Percentiles rank a stretch among this genome's conserved stretches.
Evolutionary conservation across 1,140 invertebrate species (phyloP).

Genomic region (Reticulitermes speratus): DNA sequence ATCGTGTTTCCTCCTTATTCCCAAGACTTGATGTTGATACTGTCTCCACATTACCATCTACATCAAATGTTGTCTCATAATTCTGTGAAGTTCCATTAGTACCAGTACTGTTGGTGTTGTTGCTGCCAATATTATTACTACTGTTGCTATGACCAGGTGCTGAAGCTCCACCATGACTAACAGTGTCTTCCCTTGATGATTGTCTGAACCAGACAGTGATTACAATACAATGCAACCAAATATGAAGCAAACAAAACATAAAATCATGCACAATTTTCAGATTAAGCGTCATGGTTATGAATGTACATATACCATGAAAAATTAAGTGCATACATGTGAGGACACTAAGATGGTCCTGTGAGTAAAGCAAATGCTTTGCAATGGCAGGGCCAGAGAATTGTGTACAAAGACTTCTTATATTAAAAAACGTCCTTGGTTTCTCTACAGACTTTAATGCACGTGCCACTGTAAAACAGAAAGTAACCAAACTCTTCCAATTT

Average conservation of each 20-base stretch:
- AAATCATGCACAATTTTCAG: background rate
- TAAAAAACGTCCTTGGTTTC: too few relatives aligned
- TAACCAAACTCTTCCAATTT: too few relatives aligned
- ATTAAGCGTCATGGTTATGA: background rate
- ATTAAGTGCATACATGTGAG: too few relatives aligned
- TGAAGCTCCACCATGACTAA: slow-evolving; percentile 21
- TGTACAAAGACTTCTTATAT: too few relatives aligned
- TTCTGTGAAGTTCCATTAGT: slow-evolving; percentile 56
- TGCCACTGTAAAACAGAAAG: too few relatives aligned
- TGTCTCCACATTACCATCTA: slow-evolving; percentile 81
- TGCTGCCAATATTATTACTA: slow-evolving; percentile 21
- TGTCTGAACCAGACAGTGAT: slow-evolving; percentile 31
- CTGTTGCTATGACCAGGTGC: slow-evolving; percentile 6
- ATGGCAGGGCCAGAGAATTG: too few relatives aligned
- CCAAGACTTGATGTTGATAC: slow-evolving; percentile 47
- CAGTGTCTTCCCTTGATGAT: slow-evolving; percentile 32
- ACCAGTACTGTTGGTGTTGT: background rate
- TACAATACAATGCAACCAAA: slow-evolving; percentile 12
- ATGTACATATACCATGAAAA: too few relatives aligned
- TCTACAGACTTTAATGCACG: too few relatives aligned
- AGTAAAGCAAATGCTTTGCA: too few relatives aligned
- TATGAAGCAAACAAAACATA: slow-evolving; percentile 2
- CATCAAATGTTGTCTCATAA: slow-evolving; percentile 80
- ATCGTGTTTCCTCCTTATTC: slow-evolving; percentile 63
- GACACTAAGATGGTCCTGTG: too few relatives aligned